Conservation (phyloP, 2,113 vertebrate species). For the Zootoca vivipara region DNA sequence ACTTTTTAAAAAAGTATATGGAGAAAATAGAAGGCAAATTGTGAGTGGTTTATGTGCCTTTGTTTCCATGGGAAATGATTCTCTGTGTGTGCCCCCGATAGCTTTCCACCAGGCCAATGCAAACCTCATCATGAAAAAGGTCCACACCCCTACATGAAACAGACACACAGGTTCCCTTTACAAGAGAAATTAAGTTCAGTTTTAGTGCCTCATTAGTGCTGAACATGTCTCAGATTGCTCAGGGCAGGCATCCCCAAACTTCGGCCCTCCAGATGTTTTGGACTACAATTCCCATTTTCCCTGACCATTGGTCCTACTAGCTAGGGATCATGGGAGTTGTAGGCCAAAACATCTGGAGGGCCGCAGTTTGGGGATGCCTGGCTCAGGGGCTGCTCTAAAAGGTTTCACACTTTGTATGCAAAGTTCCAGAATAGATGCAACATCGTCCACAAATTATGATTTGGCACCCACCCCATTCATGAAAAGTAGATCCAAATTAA, state of each 20-base stretch:
- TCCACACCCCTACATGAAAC: not conserved
- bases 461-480: constrained; percentile 8
- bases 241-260: too few species aligned
- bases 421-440: not conserved
- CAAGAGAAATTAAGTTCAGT: not conserved
- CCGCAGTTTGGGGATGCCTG: too few species aligned
- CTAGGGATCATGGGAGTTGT: too few species aligned
- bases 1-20: not conserved
- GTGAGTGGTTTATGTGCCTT: not conserved
- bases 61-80: not conserved
- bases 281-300: too few species aligned
- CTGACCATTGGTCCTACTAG: too few species aligned
- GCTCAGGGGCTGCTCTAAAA: not conserved
- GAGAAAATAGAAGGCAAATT: not conserved
- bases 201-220: not conserved
- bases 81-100: too few species aligned
- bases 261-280: too few species aligned
- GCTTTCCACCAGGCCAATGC: too few species aligned
- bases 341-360: too few species aligned
- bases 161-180: not conserved
- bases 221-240: not conserved
- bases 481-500: constrained; percentile 18
- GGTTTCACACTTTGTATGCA: not conserved
- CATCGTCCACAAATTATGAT: not conserved
- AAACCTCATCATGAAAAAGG: not conserved